Conservation (phyloP, 1,140 invertebrate species). For the Scaptomyza hsui region DNA sequence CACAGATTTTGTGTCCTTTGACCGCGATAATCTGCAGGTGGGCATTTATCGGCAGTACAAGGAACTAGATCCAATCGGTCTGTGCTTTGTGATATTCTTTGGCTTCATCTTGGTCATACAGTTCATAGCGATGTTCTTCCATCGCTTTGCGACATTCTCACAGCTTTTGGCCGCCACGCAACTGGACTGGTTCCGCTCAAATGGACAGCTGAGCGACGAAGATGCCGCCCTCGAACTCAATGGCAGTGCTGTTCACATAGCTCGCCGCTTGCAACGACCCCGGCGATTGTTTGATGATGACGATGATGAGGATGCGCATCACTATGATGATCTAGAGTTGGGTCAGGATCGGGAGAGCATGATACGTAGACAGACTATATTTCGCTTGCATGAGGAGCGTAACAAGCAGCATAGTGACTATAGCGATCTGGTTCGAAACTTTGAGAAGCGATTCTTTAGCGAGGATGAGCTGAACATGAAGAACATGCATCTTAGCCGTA, state of each 20-base stretch:
- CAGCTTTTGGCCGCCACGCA: conserved; percentile 92
- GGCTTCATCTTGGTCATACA: conserved; percentile 89
- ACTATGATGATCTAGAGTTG: conserved; percentile 50
- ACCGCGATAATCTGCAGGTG: conserved; percentile 83
- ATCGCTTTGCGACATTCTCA: conserved; percentile 92
- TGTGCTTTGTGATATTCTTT: conserved; percentile 91
- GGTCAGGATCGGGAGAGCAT: conserved; percentile 55
- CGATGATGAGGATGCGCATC: conserved; percentile 79
- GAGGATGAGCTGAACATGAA: conserved; percentile 76
- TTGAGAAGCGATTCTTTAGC: conserved; percentile 72
- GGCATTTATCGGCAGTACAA: conserved; percentile 86
- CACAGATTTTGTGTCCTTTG: conserved; percentile 88
- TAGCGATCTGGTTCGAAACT: conserved; percentile 76
- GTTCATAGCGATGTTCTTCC: conserved; percentile 93
- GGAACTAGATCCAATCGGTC: conserved; percentile 90
- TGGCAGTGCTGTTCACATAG: conserved; percentile 87
- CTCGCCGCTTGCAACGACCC: conserved; percentile 86
- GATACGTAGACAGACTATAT: conserved; percentile 72
- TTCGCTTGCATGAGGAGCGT: conserved; percentile 61
- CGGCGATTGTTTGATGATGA: conserved; percentile 83
- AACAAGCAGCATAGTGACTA: conserved; percentile 68
- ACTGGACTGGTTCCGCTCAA: conserved; percentile 84
- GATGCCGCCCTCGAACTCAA: conserved; percentile 85
- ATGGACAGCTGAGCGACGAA: conserved; percentile 79
- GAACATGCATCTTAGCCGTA: conserved; percentile 70